Conservation (phyloP, 2,888 invertebrate species). For the Lochmaea crataegi region DNA sequence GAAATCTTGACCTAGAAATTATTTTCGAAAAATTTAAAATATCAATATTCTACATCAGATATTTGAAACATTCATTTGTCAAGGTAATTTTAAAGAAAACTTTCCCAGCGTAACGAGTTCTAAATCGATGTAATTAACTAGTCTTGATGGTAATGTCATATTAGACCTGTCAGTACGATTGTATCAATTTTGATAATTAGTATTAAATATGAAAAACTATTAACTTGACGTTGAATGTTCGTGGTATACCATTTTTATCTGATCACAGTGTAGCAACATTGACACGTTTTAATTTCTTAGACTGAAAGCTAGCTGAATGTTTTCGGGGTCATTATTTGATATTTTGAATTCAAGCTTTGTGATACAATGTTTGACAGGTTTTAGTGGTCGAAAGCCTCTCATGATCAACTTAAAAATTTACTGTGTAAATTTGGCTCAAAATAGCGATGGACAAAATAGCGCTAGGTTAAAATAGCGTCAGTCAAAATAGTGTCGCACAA, state of each 20-base stretch:
- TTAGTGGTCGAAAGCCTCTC: too few relatives aligned
- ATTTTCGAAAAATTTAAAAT: neutral
- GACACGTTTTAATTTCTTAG: neutral
- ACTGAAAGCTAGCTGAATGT: neutral
- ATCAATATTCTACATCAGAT: neutral
- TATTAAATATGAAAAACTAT: constrained; percentile 5
- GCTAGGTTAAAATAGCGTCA: too few relatives aligned
- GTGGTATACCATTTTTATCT: neutral
- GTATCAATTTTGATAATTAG: neutral
- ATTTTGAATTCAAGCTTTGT: too few relatives aligned
- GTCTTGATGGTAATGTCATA: neutral
- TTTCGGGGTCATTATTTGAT: neutral
- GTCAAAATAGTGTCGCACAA: too few relatives aligned
- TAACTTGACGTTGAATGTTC: neutral
- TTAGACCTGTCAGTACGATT: neutral
- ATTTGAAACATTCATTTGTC: neutral
- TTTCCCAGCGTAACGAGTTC: constrained; percentile 11
- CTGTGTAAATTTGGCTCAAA: too few relatives aligned
- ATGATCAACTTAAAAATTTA: too few relatives aligned
- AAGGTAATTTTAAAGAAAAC: neutral
- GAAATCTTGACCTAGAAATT: too few relatives aligned
- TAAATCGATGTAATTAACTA: constrained; percentile 16
- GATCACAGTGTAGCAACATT: neutral
- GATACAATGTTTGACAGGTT: too few relatives aligned
- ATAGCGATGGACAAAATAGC: too few relatives aligned